phyloP scores from a whole-genome alignment of 2,888 invertebrate species.

The Chalcis sispes region DNA sequence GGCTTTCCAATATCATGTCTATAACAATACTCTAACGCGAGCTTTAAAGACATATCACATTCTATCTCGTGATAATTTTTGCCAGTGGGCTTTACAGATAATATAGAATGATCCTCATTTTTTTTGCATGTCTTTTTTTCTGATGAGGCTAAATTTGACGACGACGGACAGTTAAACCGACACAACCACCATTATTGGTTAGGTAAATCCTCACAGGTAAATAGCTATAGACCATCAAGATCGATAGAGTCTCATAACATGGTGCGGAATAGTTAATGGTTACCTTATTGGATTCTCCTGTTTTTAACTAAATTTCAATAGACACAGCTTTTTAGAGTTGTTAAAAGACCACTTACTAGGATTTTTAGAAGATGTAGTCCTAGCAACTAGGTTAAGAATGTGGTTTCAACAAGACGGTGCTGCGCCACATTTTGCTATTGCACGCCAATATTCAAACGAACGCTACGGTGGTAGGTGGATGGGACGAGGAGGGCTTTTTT shows the following conservation, averaged over 20 bases:
- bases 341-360: conserved; percentile 14
- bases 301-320: conserved; percentile 27
- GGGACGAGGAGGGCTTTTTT: neutral
- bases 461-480: conserved; percentile 2
- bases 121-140: too few species aligned
- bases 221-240: neutral
- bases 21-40: neutral
- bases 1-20: neutral
- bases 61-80: neutral
- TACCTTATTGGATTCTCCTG: neutral
- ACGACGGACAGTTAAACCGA: neutral
- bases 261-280: conserved; percentile 3
- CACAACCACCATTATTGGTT: neutral
- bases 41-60: neutral
- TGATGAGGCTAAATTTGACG: neutral
- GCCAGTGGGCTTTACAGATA: neutral
- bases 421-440: neutral
- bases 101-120: neutral
- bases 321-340: conserved; percentile 22
- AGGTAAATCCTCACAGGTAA: neutral
- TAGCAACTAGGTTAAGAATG: conserved; percentile 27
- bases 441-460: neutral
- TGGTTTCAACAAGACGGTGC: conserved; percentile 9
- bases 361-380: conserved; percentile 14
- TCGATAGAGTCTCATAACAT: conserved; percentile 7